Evolutionary conservation across 2,113 vertebrate genomes (phyloP), one percentile per base, ranked within the genome.

Genomic region (Progne subis): DNA sequence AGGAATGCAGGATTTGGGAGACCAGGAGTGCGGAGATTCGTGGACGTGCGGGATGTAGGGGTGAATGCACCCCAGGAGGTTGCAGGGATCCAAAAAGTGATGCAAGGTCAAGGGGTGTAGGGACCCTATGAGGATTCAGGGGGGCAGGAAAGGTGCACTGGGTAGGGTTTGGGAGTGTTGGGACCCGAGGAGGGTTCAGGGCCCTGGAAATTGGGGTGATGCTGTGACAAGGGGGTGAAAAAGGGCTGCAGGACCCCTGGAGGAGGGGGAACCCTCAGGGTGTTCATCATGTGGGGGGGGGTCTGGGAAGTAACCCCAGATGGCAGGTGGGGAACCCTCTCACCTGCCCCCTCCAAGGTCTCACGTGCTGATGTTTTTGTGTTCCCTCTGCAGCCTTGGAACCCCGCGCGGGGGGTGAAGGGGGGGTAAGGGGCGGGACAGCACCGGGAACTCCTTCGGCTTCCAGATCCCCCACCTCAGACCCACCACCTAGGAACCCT

Each of bases 191-290:
- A 24, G 17, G 10, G 3, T 39, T 37, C 34, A 47, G 60, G 11
- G 5, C 5, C 9, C 5, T 41, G 49, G 39, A 64, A 49, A 57
- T 8, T 16, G 32, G 50, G 55, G n/a, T 29, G 29, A 14, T 18
- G 39, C 9, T 6, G 4, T 12, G 8, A 63, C 25, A 6, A 3
- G 8, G 57, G 41, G 59, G 43, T 81, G 63, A 41, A 56, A 57
- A 25, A 25, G 56, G 26, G 46, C 57, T 61, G 81, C 59, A 26
- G 41, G 25, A 28, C 3, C 34, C 14, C 26, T 2, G 3, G 4
- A 13, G 7, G 7, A 23, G 2, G 37, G n/a, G 5, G 19, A 2
- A 17, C 29, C 25, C 23, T n/a, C n/a, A 5, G 5, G 11, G 14
- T 28, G 4, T 47, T 39, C n/a, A 24, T 28, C 15, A 2, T 24